Conservation (phyloP, 2,113 vertebrate genomes). For the Hippocampus mohnikei region DNA sequence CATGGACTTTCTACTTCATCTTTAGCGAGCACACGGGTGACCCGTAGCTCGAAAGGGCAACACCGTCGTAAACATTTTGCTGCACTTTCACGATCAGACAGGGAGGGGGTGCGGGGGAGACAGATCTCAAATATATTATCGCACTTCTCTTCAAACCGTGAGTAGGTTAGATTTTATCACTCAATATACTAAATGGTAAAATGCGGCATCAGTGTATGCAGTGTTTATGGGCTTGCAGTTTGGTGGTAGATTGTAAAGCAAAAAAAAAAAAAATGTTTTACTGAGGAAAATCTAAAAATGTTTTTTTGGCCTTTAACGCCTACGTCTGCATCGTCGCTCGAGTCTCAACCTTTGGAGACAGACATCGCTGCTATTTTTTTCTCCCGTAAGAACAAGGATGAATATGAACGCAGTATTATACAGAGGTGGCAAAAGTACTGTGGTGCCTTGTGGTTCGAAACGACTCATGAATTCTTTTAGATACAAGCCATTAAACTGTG, state of each 20-base stretch:
- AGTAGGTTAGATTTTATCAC: neutral
- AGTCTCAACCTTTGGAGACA: conserved; percentile 33
- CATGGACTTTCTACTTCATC: neutral
- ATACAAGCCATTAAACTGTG: no score
- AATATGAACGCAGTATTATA: conserved; percentile 12
- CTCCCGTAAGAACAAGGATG: conserved; percentile 1
- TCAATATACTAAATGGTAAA: neutral
- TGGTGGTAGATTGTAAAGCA: neutral
- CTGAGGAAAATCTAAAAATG: neutral
- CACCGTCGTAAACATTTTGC: conserved; percentile 26
- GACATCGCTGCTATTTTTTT: conserved; percentile 16
- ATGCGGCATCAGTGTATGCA: neutral
- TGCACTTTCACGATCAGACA: conserved; percentile 26
- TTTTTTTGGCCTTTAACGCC: conserved; percentile 35
- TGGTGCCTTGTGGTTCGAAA: no score
- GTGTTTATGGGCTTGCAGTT: neutral
- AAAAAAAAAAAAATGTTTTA: neutral
- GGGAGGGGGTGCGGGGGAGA: neutral
- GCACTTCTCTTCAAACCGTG: neutral
- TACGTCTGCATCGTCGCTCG: conserved; percentile 41
- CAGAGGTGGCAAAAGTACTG: neutral
- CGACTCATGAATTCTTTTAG: no score
- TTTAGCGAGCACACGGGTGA: conserved; percentile 15
- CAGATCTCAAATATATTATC: conserved; percentile 1
- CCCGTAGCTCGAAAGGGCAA: conserved; percentile 34